Evolutionary conservation across 2,113 vertebrate species (phyloP).

Genomic region (Notechis scutatus): DNA sequence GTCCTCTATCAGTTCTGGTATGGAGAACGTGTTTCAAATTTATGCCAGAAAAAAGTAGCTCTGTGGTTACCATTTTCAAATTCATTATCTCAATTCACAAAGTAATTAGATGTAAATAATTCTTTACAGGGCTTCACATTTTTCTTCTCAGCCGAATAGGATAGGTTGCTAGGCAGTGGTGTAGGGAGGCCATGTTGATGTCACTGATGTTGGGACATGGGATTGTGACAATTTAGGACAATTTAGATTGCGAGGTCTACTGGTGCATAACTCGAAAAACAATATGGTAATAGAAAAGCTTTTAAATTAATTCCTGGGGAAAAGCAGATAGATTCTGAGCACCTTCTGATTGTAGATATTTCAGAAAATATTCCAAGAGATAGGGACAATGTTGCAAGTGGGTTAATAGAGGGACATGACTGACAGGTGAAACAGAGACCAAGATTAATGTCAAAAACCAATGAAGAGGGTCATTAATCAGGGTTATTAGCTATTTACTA

Average conservation of each 20-base stretch:
- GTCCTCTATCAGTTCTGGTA: constrained; percentile 90
- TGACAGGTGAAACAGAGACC: background rate
- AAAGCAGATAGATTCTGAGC: background rate
- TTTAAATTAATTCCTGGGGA: background rate
- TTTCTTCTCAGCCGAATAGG: background rate
- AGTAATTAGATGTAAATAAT: background rate
- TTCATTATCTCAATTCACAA: background rate
- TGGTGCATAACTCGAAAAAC: background rate
- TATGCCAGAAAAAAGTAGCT: background rate
- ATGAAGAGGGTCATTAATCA: background rate
- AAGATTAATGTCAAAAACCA: background rate
- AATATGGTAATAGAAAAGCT: background rate
- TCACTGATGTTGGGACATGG: background rate
- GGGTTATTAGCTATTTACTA: background rate
- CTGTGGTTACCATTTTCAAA: background rate
- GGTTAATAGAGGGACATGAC: background rate
- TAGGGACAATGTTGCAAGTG: background rate
- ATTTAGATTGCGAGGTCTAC: background rate
- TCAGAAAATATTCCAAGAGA: background rate
- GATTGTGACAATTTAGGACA: background rate
- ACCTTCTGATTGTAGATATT: background rate
- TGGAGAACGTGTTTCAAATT: constrained; percentile 7
- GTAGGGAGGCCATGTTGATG: background rate
- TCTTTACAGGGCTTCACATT: background rate
- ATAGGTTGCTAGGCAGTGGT: background rate